These are phyloP conservation scores for Scophthalmus maximus DNA, from an alignment of 2,113 vertebrate species.

Conservation along the genomic window DNA sequence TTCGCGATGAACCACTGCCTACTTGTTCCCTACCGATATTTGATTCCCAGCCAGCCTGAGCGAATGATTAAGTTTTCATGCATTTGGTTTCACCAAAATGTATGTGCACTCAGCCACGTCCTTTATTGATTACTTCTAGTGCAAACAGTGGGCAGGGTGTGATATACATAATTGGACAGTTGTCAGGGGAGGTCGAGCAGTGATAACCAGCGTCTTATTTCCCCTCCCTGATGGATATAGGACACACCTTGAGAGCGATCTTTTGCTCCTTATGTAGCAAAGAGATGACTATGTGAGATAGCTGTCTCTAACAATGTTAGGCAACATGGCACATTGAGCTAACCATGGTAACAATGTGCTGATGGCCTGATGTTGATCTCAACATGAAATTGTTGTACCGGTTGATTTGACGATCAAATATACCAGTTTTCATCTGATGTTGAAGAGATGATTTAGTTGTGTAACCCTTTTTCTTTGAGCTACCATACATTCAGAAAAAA, in stretches of 20 bases:
- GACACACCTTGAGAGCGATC: slow-evolving; percentile 82
- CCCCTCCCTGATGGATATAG: slow-evolving; percentile 81
- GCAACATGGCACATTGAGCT: slow-evolving; percentile 11
- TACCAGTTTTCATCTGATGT: slow-evolving; percentile 33
- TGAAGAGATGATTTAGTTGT: slow-evolving; percentile 16
- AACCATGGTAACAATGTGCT: slow-evolving; percentile 25
- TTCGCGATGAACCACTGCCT: slow-evolving; percentile 56
- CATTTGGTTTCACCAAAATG: slow-evolving; percentile 97
- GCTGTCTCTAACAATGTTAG: slow-evolving; percentile 18
- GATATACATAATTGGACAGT: slow-evolving; percentile 99
- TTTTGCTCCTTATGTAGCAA: slow-evolving; percentile 16
- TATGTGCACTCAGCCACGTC: slow-evolving; percentile 98
- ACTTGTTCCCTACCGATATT: slow-evolving; percentile 83
- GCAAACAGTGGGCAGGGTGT: slow-evolving; percentile 98
- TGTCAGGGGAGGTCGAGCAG: slow-evolving; percentile 93
- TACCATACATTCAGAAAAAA: slow-evolving; percentile 26
- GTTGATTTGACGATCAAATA: slow-evolving; percentile 42
- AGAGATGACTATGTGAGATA: slow-evolving; percentile 65
- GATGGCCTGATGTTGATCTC: slow-evolving; percentile 25
- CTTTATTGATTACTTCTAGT: slow-evolving; percentile 99
- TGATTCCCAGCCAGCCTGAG: slow-evolving; percentile 88
- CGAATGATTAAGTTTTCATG: slow-evolving; percentile 99
- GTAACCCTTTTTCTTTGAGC: slow-evolving; percentile 40
- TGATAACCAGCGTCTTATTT: slow-evolving; percentile 87
- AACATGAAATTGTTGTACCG: slow-evolving; percentile 16